Evolutionary conservation across 2,888 invertebrate genomes (phyloP).

Genomic region (Uloborus plumipes): DNA sequence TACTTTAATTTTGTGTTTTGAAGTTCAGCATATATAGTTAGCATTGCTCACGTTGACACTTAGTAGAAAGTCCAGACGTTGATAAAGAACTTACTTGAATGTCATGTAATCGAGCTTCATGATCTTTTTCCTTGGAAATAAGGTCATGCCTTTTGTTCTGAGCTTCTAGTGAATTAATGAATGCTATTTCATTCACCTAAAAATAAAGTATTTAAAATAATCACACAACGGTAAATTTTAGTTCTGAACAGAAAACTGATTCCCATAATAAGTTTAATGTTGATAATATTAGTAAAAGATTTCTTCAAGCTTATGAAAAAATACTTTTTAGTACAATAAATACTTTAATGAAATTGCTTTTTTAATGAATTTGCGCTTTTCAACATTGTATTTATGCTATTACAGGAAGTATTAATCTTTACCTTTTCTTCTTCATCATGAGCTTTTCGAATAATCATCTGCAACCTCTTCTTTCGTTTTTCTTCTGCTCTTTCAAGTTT

Average conservation of each 20-base stretch:
- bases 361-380: no score
- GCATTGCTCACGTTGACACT: no score
- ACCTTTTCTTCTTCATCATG: slow-evolving; percentile 96
- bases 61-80: no score
- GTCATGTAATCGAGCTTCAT: slow-evolving; percentile 76
- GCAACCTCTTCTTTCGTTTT: slow-evolving; percentile 82
- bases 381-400: no score
- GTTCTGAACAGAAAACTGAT: no score
- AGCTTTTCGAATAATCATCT: slow-evolving; percentile 87
- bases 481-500: slow-evolving; percentile 83
- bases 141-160: slow-evolving; percentile 94
- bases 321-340: no score
- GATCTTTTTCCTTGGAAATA: slow-evolving; percentile 77
- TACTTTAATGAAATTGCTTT: no score
- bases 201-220: slow-evolving; percentile 41
- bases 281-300: no score
- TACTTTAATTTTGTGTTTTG: no score
- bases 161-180: slow-evolving; percentile 95
- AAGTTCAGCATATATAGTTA: no score
- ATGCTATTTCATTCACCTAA: slow-evolving; percentile 91
- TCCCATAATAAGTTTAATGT: no score
- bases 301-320: neutral
- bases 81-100: slow-evolving; percentile 70
- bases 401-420: no score
- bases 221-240: neutral